Conservation (phyloP, 2,113 vertebrate genomes). For the Lophius piscatorius region DNA sequence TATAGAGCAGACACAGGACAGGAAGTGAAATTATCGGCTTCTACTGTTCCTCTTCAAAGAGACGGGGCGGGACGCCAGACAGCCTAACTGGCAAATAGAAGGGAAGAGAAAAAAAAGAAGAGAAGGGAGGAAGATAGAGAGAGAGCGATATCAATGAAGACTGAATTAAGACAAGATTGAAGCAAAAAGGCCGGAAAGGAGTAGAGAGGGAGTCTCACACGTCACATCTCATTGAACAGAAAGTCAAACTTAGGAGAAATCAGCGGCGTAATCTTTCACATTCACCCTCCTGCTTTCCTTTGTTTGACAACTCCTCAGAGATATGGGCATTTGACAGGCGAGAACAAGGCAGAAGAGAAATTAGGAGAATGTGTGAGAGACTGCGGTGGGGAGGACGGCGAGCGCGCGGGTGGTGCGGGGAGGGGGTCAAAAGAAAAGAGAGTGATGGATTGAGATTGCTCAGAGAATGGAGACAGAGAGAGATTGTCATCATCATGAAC, state of each 20-base stretch:
- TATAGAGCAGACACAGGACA: constrained; percentile 72
- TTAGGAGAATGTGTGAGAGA: constrained; percentile 40
- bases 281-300: constrained; percentile 39
- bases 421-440: constrained; percentile 34
- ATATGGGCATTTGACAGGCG: constrained; percentile 36
- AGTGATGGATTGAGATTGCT: constrained; percentile 59
- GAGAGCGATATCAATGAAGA: constrained; percentile 44
- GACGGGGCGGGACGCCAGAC: constrained; percentile 48
- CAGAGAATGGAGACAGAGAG: constrained; percentile 45
- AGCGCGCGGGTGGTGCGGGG: no score
- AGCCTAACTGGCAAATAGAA: constrained; percentile 44
- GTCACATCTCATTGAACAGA: constrained; percentile 35
- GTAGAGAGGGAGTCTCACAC: constrained; percentile 34
- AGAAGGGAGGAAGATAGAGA: constrained; percentile 2
- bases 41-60: constrained; percentile 67
- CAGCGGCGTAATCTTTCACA: constrained; percentile 44
- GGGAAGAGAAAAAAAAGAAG: neutral
- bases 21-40: constrained; percentile 78
- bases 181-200: constrained; percentile 21
- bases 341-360: constrained; percentile 31
- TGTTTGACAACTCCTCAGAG: constrained; percentile 49
- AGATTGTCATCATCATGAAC: constrained; percentile 62
- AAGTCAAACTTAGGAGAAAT: constrained; percentile 52
- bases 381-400: neutral
- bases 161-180: constrained; percentile 33